These are phyloP conservation scores for Salvator merianae DNA, from an alignment of 2,113 vertebrate species.

Conservation along the genomic window DNA sequence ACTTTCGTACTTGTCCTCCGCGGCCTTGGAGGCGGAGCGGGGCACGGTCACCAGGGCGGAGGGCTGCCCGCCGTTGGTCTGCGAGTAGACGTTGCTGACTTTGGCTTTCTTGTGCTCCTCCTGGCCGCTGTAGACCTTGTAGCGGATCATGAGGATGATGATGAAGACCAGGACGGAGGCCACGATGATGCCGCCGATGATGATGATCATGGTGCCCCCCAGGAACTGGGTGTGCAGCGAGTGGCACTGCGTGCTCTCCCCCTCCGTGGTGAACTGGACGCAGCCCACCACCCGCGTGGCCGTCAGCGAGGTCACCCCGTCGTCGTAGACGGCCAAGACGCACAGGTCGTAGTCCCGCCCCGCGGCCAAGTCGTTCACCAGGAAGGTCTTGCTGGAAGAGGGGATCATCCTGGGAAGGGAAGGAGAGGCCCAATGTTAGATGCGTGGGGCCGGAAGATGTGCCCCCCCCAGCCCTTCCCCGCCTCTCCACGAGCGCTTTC, in stretches of 20 bases:
- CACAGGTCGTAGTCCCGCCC: slow-evolving; percentile 92
- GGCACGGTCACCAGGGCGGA: slow-evolving; percentile 57
- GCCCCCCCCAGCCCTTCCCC: background rate
- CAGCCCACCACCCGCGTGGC: slow-evolving; percentile 89
- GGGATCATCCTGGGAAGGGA: slow-evolving; percentile 86
- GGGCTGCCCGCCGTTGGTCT: slow-evolving; percentile 83
- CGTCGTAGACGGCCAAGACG: slow-evolving; percentile 90
- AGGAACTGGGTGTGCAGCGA: slow-evolving; percentile 90
- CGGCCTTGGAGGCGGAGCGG: slow-evolving; percentile 69
- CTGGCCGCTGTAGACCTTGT: slow-evolving; percentile 85
- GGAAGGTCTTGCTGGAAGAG: slow-evolving; percentile 87
- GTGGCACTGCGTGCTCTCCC: slow-evolving; percentile 82
- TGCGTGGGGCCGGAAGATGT: background rate
- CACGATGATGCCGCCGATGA: slow-evolving; percentile 94
- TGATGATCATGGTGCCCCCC: slow-evolving; percentile 95
- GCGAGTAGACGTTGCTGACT: slow-evolving; percentile 83
- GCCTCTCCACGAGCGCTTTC: background rate
- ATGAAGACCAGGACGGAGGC: slow-evolving; percentile 95
- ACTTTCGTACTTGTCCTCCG: slow-evolving; percentile 73
- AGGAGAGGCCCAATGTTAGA: background rate
- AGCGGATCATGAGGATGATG: slow-evolving; percentile 94
- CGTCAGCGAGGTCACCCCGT: slow-evolving; percentile 84
- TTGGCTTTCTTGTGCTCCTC: slow-evolving; percentile 75
- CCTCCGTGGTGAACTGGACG: slow-evolving; percentile 86
- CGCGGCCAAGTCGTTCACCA: slow-evolving; percentile 89